Percentiles rank a stretch among this genome's conserved stretches.
Conservation (phyloP, 2,797 vertebrate species). For the Enteromius radiatus region DNA sequence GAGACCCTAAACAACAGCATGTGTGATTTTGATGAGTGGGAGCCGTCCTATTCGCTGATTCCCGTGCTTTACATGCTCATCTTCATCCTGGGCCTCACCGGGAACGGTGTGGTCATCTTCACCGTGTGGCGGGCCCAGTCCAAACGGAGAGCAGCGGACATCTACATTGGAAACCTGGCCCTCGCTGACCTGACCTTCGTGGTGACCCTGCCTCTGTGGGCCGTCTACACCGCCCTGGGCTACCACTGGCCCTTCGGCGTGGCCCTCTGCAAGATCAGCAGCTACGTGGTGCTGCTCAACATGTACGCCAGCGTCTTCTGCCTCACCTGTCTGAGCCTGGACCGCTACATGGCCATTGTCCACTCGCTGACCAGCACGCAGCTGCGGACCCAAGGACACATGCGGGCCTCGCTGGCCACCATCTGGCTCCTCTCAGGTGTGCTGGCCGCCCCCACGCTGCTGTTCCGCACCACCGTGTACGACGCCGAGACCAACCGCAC, state of each 20-base stretch:
- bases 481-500: constrained; percentile 74
- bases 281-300: constrained; percentile 88
- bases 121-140: constrained; percentile 84
- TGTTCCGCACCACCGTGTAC: constrained; percentile 81
- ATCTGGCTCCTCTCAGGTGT: constrained; percentile 85
- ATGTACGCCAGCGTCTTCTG: constrained; percentile 94
- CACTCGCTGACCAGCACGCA: constrained; percentile 82
- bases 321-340: constrained; percentile 89
- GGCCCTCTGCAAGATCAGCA: constrained; percentile 89
- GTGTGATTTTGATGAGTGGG: constrained; percentile 83
- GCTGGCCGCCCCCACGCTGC: constrained; percentile 83
- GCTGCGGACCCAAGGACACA: constrained; percentile 76
- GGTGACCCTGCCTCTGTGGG: constrained; percentile 89
- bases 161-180: constrained; percentile 90
- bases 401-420: constrained; percentile 71
- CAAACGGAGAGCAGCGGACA: constrained; percentile 80
- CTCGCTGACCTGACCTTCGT: constrained; percentile 90
- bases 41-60: constrained; percentile 81
- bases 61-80: constrained; percentile 89
- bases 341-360: constrained; percentile 89
- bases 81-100: constrained; percentile 86
- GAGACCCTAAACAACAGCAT: constrained; percentile 69
- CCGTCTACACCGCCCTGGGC: constrained; percentile 87
- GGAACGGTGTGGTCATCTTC: constrained; percentile 89
- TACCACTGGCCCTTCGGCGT: constrained; percentile 93